Percentiles rank a stretch among this genome's conserved stretches.
Evolutionary conservation across 1,140 invertebrate species (phyloP).

Genomic region (Diorhabda sublineata): DNA sequence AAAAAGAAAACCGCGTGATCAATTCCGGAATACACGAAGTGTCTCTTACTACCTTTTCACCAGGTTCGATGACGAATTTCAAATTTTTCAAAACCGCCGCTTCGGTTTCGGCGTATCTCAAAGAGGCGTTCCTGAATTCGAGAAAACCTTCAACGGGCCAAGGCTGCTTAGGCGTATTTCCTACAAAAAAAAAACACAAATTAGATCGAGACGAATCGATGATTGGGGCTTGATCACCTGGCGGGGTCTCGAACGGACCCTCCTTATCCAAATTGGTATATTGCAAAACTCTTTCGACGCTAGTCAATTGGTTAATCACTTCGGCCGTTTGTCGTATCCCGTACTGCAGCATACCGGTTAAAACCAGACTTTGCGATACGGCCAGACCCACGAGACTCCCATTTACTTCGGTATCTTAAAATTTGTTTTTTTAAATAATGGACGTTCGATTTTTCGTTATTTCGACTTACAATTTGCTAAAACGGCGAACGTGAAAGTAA

Average conservation of each 20-base stretch:
- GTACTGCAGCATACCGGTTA: slow-evolving; percentile 82
- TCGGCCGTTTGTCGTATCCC: slow-evolving; percentile 78
- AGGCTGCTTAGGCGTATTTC: not conserved
- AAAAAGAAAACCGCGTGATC: not conserved
- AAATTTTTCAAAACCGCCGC: slow-evolving; percentile 65
- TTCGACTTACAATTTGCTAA: slow-evolving; percentile 10
- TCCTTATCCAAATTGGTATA: slow-evolving; percentile 65
- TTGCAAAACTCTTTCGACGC: slow-evolving; percentile 72
- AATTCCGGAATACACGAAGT: not conserved
- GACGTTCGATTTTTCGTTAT: not conserved
- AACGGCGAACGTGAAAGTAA: slow-evolving; percentile 69
- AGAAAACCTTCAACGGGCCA: slow-evolving; percentile 46
- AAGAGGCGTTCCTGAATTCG: slow-evolving; percentile 59
- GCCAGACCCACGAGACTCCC: slow-evolving; percentile 69
- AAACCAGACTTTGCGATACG: slow-evolving; percentile 73
- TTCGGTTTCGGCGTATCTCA: slow-evolving; percentile 60
- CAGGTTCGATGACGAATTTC: slow-evolving; percentile 57
- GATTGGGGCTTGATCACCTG: slow-evolving; percentile 40
- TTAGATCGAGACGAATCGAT: not conserved
- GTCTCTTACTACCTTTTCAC: slow-evolving; percentile 59
- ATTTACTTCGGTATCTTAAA: slow-evolving; percentile 20
- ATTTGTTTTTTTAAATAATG: not conserved
- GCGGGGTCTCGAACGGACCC: slow-evolving; percentile 44
- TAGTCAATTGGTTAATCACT: slow-evolving; percentile 78
- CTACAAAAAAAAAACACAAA: not conserved